Percentiles rank a stretch among this genome's conserved stretches.
Evolutionary conservation across 2,888 invertebrate genomes (phyloP).

Genomic region (Acrobasis repandana): DNA sequence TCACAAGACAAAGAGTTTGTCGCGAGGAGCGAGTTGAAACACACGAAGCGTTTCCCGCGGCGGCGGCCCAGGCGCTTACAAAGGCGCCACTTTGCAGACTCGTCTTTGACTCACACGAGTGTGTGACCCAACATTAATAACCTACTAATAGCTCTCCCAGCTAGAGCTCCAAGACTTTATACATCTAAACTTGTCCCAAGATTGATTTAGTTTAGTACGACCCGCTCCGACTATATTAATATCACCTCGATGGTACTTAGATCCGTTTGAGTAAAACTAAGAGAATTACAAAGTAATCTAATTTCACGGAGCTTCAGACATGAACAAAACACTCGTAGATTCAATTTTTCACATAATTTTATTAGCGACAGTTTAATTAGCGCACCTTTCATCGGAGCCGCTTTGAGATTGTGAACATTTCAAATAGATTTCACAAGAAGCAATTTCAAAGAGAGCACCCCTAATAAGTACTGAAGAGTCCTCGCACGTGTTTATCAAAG

Average conservation of each 20-base stretch:
- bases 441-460: constrained; percentile 82
- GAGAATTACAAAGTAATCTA: constrained; percentile 36
- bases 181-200: constrained; percentile 22
- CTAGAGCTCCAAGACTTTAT: constrained; percentile 31
- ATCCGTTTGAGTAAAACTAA: constrained; percentile 19
- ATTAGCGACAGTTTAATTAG: constrained; percentile 82
- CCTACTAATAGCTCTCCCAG: constrained; percentile 61
- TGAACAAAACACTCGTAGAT: constrained; percentile 62
- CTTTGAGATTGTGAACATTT: constrained; percentile 81
- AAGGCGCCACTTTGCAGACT: constrained; percentile 76
- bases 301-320: constrained; percentile 54
- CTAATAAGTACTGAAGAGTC: constrained; percentile 84
- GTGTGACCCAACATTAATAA: constrained; percentile 76
- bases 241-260: constrained; percentile 7
- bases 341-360: constrained; percentile 80
- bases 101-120: constrained; percentile 70
- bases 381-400: constrained; percentile 76
- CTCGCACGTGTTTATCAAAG: constrained; percentile 84
- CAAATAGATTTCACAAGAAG: constrained; percentile 82
- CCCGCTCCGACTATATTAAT: constrained; percentile 12
- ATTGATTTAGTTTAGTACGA: constrained; percentile 18
- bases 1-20: constrained; percentile 71
- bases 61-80: constrained; percentile 52
- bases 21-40: constrained; percentile 54
- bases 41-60: constrained; percentile 50